Evolutionary conservation across 2,797 vertebrate species (phyloP).

Genomic region (Sebastolobus altivelis): DNA sequence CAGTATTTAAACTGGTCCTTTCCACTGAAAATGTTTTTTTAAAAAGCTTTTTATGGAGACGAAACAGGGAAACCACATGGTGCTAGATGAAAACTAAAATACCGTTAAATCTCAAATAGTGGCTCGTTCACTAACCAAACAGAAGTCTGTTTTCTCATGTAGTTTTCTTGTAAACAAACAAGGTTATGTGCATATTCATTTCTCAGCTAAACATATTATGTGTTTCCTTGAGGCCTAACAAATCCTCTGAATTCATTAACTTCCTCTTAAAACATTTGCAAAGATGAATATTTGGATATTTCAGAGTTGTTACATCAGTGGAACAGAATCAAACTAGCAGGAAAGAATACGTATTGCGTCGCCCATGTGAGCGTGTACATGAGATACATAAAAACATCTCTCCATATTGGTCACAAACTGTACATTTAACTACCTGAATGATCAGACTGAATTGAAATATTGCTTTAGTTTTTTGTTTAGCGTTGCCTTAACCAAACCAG

Average conservation of each 20-base stretch:
- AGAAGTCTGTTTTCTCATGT: neutral
- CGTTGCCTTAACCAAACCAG: too few relatives aligned
- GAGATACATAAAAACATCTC: too few relatives aligned
- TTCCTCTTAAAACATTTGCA: neutral
- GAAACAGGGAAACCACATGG: neutral
- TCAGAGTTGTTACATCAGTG: neutral
- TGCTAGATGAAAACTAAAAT: neutral
- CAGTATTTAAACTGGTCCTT: neutral
- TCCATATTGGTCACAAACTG: too few relatives aligned
- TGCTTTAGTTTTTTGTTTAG: too few relatives aligned
- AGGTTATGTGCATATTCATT: neutral
- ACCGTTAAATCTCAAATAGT: neutral
- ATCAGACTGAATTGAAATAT: too few relatives aligned
- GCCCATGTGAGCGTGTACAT: too few relatives aligned
- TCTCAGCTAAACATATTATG: too few relatives aligned
- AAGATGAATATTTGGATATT: neutral
- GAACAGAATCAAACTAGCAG: neutral
- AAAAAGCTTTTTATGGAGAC: neutral
- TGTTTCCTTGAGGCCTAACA: neutral
- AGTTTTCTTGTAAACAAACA: neutral
- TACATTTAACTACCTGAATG: too few relatives aligned
- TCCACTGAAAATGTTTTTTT: neutral
- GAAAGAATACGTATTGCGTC: too few relatives aligned
- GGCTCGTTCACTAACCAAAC: neutral
- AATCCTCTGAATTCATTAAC: neutral